Evolutionary conservation across 2,888 invertebrate species (phyloP).

Genomic region (Hydrotaea cyrtoneurina): DNA sequence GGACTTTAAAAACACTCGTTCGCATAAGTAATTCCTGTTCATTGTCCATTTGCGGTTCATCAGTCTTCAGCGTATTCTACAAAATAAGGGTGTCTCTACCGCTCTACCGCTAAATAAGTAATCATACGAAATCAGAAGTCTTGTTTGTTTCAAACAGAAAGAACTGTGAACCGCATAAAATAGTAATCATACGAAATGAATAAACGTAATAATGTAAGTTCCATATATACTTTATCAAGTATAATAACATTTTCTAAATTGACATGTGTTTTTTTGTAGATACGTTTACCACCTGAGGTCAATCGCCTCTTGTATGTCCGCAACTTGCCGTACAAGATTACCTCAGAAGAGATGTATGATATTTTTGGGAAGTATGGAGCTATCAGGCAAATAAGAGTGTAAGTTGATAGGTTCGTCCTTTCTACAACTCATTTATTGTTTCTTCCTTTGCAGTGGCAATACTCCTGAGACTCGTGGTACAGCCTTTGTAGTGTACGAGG

Average conservation of each 20-base stretch:
- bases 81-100: too few species aligned
- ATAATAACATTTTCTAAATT: too few species aligned
- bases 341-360: slow-evolving; percentile 99
- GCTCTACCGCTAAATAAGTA: too few species aligned
- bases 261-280: slow-evolving; percentile 83
- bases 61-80: too few species aligned
- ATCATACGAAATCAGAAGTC: too few species aligned
- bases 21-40: too few species aligned
- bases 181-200: slow-evolving; percentile 72
- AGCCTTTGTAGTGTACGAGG: slow-evolving; percentile 99
- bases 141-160: too few species aligned
- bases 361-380: slow-evolving; percentile 99
- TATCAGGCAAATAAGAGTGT: slow-evolving; percentile 98
- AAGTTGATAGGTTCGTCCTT: slow-evolving; percentile 81
- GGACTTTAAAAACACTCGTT: too few species aligned
- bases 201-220: slow-evolving; percentile 79
- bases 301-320: slow-evolving; percentile 97
- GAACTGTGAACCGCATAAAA: too few species aligned
- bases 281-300: slow-evolving; percentile 98
- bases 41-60: too few species aligned
- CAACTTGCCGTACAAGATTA: slow-evolving; percentile 99
- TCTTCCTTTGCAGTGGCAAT: slow-evolving; percentile 87
- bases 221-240: too few species aligned
- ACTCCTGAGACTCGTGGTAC: slow-evolving; percentile 99
- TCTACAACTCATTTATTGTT: too few species aligned